Conservation (phyloP, 1,140 invertebrate species). For the Leptopilina clavipes region DNA sequence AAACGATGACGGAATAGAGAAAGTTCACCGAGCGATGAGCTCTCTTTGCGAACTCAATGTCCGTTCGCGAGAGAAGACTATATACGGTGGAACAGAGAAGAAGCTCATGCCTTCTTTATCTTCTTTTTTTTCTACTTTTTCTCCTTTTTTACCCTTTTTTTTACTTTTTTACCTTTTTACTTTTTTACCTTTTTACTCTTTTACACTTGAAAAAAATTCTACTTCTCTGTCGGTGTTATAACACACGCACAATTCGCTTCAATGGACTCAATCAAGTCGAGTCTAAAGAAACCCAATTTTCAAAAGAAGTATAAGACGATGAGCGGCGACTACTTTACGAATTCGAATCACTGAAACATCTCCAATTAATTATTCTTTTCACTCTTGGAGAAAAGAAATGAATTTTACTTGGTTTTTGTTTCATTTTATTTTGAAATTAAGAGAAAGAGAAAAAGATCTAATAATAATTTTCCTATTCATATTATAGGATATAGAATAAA, state of each 20-base stretch:
- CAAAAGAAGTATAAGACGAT: neutral
- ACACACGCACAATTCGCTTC: neutral
- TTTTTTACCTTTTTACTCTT: neutral
- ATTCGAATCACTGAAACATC: neutral
- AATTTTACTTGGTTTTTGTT: no score
- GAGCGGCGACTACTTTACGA: neutral
- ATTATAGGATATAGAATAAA: no score
- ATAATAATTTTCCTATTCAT: no score
- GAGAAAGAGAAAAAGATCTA: no score
- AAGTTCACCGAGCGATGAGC: slow-evolving; percentile 13
- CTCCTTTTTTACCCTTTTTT: neutral
- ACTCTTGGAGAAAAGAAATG: neutral
- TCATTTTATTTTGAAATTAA: no score
- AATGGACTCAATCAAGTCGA: slow-evolving; percentile 17
- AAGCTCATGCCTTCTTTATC: no score
- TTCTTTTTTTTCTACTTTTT: no score
- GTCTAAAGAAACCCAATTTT: neutral
- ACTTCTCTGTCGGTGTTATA: neutral
- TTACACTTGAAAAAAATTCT: neutral
- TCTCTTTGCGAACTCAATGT: slow-evolving; percentile 23
- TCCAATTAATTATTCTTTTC: slow-evolving; percentile 7
- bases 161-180: neutral
- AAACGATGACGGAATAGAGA: slow-evolving; percentile 24
- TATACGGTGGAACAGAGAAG: neutral
- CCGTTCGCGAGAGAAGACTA: neutral